These are phyloP conservation scores for Polyommatus icarus DNA, from an alignment of 2,888 invertebrate species.

Conservation along the genomic window DNA sequence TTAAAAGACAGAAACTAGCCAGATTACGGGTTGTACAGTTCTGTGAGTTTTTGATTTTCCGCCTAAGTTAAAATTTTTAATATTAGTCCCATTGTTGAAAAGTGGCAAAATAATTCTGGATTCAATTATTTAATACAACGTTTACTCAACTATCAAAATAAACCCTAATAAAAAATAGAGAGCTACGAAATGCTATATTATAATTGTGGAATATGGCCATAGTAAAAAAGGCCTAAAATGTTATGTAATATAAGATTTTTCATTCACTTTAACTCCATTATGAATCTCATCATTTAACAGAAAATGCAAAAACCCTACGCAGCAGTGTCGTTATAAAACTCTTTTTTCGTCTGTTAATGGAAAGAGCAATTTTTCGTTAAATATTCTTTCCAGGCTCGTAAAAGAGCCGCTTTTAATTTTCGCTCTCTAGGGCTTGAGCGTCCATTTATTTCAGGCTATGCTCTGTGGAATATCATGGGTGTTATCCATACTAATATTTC, in stretches of 20 bases:
- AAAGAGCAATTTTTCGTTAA: conserved; percentile 18
- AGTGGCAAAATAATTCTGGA: no score
- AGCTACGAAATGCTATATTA: no score
- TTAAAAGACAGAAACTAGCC: conserved; percentile 57
- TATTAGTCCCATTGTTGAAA: no score
- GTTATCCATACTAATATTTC: conserved; percentile 42
- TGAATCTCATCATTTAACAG: background rate
- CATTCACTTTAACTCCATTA: background rate
- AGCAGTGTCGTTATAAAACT: conserved; percentile 10
- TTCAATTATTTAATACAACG: no score
- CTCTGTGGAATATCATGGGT: conserved; percentile 61
- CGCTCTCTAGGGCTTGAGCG: background rate
- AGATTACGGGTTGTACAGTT: conserved; percentile 56
- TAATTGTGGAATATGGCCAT: background rate
- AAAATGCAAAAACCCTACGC: conserved; percentile 18
- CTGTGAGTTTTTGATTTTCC: conserved; percentile 47
- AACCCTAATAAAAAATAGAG: no score
- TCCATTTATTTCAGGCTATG: conserved; percentile 55
- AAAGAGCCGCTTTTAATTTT: background rate
- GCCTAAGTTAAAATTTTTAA: no score
- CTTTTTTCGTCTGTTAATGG: conserved; percentile 17
- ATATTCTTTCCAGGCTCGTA: background rate
- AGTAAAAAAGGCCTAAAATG: background rate
- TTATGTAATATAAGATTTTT: background rate
- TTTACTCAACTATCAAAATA: no score